Evolutionary conservation across 2,797 vertebrate species (phyloP).

Genomic region (Pachyuromys duprasi): DNA sequence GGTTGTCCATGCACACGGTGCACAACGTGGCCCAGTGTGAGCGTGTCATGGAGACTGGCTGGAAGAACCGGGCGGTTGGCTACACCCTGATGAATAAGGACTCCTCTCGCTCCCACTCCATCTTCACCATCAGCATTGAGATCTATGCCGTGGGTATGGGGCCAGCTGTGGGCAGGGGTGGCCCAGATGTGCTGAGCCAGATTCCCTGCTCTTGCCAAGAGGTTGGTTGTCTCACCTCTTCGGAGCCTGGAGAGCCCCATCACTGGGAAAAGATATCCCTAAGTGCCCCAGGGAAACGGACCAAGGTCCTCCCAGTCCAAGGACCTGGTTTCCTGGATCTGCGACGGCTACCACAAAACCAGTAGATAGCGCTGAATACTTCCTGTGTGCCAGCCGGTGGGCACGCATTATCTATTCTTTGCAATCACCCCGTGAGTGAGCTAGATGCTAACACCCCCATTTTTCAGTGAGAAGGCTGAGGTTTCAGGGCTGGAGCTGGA

Average conservation of each 20-base stretch:
- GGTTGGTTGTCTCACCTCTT: no score
- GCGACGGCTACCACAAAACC: no score
- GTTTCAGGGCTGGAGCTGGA: not conserved
- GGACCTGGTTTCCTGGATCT: not conserved
- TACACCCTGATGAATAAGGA: conserved; percentile 95
- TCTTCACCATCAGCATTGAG: conserved; percentile 94
- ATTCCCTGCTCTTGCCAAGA: not conserved
- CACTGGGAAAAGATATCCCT: not conserved
- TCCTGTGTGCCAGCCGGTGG: accelerated
- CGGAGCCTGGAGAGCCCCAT: accelerated
- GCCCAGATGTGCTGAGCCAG: accelerated
- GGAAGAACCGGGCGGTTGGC: conserved; percentile 92
- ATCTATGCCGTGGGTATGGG: conserved; percentile 91
- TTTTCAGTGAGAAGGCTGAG: not conserved
- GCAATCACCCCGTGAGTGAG: not conserved
- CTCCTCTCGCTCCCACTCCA: conserved; percentile 94
- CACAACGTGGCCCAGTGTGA: conserved; percentile 92
- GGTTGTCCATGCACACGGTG: conserved; percentile 93
- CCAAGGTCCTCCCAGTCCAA: accelerated
- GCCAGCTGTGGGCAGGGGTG: accelerated
- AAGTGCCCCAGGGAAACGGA: not conserved
- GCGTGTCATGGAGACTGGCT: conserved; percentile 91
- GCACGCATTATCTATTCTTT: accelerated
- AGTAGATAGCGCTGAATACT: accelerated
- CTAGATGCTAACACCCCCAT: not conserved